Evolutionary conservation across 2,888 invertebrate genomes (phyloP), one percentile per base, ranked within the genome.

Genomic region (Sinodicranocentrus sp.): DNA sequence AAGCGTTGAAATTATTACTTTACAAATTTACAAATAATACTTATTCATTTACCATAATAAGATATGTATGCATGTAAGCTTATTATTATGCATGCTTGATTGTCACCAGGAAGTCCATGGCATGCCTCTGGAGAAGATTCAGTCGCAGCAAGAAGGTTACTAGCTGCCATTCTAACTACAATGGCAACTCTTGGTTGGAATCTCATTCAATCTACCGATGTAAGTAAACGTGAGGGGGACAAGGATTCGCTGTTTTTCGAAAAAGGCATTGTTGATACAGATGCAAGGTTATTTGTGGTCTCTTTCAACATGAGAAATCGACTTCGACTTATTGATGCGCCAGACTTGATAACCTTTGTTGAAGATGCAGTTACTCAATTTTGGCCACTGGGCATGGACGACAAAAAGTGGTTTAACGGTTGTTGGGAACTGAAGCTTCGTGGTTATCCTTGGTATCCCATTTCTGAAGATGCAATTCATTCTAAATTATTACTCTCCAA

Each of bases 171-270:
- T 28, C 68, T 85, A 8, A 75, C 57, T 3, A 26, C 33, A 33
- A 85, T 87, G 87, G 84, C 83, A 3, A 54, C 28, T 2, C 19
- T 75, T n/a, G 87, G 87, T 0, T 87, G 85, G 85, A 84, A 80
- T 21, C 57, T 87, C 10, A 33, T 84, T 44, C 80, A 79, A 77
- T 73, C 80, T 10, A 75, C 79, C 10, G 87, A 84, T 39, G 67
- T 82, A 1, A 85, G 84, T 33, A 85, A 85, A 61, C 70, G 77
- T 15, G 71, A 52, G 15, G 61, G 70, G 3, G 85, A 85, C 63
- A 83, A 83, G 48, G 87, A 87, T 25, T 80, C 84, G 2, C 44
- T 87, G 23, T 86, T 85, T 65, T 87, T 87, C 54, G 87, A 85
- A 65, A 44, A 80, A 28, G 70, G 63, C 2, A 15, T 21, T 13